Base-by-base conservation (phyloP, 1,140 invertebrate species). In the Ostrea denselamellosa region DNA sequence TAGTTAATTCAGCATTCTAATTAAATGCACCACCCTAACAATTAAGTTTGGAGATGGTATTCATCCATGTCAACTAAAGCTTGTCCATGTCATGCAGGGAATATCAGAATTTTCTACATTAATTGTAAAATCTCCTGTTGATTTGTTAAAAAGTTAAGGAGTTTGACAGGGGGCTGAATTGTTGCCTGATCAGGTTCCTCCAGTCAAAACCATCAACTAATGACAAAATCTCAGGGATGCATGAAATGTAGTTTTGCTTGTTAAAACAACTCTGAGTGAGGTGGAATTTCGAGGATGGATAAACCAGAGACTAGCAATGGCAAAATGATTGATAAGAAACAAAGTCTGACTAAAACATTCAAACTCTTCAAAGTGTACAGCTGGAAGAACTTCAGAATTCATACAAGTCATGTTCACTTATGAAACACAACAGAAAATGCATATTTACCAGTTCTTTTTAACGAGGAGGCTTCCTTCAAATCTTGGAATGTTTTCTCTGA, bases 201-300 rank as follows among this genome's bases (percentile, higher is more conserved):
- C 14, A 25, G 25, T 77, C 28, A 77, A 34, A 44, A 28, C 68
- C 68, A 77, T 77, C 68, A 77, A 77, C 68, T 34, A 77, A 77
- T 34, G 68, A 77, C 68, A 77, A 77, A 77, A 77, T 77, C 68
- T 77, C 68, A 77, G 68, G 68, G 68, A 77, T 77, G 68, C 68
- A 34, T 77, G 68, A 77, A 77, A 77, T 77, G 68, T 77, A 77
- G 68, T 77, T 77, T 77, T 77, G 68, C 68, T 77, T 77, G 68
- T 77, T 77, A 77, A 77, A 77, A 77, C 68, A 77, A 77, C 68
- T 77, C 25, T 77, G 22, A 25, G 68, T 77, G 68, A 77, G 68
- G 28, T 77, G 68, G 68, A 28, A 77, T 77, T 71, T 77, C 25
- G 28, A 25, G 14, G 68, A 77, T 77, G 28, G 68, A 34, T 22